Percentiles rank a stretch among this genome's conserved stretches.
These are phyloP conservation scores for Carcinoscorpius rotundicauda DNA, from an alignment of 1,140 invertebrate species.

Conservation along the genomic window DNA sequence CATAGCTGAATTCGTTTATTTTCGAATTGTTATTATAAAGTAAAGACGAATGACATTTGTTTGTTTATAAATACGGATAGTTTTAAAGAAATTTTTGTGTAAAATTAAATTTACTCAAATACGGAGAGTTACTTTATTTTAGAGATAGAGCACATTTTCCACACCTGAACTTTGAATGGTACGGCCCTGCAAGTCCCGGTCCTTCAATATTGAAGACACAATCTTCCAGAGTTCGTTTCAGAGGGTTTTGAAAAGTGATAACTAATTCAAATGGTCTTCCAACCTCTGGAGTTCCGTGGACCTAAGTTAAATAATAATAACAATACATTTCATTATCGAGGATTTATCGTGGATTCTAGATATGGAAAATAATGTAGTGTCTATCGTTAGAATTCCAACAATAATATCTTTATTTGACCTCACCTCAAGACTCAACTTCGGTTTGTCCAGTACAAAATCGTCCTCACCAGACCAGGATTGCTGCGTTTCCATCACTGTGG, in stretches of 20 bases:
- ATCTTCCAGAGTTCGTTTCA: conserved; percentile 58
- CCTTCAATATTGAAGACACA: conserved; percentile 64
- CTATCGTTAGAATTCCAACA: no score
- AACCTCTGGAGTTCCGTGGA: conserved; percentile 27
- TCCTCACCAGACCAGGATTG: conserved; percentile 83
- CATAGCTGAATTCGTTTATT: no score
- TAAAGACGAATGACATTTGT: no score
- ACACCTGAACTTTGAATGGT: conserved; percentile 41
- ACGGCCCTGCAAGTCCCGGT: conserved; percentile 47
- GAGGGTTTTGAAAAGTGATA: conserved; percentile 60
- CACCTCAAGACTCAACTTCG: conserved; percentile 44
- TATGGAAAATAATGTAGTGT: no score
- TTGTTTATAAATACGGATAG: no score
- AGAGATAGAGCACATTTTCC: no score
- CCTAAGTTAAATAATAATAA: conserved; percentile 2
- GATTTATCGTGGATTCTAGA: background rate
- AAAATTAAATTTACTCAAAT: no score
- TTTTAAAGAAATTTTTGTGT: no score
- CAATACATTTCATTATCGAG: background rate
- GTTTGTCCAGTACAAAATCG: conserved; percentile 75
- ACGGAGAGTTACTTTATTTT: no score
- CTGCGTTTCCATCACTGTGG: conserved; percentile 63
- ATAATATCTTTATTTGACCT: no score
- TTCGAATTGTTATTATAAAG: no score
- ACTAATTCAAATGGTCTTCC: conserved; percentile 49